phyloP scores from a whole-genome alignment of 2,113 vertebrate species.

The Atrichornis clamosus region DNA sequence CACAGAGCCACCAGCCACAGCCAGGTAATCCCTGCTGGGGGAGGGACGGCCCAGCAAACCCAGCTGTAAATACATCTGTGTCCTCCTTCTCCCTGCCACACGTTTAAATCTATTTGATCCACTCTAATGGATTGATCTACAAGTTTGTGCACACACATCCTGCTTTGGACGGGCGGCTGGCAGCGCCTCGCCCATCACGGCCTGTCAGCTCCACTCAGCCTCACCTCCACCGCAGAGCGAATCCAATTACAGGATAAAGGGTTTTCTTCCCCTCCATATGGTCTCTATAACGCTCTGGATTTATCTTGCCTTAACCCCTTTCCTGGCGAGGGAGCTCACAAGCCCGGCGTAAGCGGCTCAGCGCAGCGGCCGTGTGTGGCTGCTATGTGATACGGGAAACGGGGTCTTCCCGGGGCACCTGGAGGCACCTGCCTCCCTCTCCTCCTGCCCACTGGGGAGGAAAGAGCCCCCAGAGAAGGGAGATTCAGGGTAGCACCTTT shows the following conservation, averaged over 20 bases:
- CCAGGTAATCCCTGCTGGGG: neutral
- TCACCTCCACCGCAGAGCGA: neutral
- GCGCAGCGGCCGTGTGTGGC: neutral
- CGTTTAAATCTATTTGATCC: slow-evolving; percentile 46
- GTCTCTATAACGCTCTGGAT: slow-evolving; percentile 2
- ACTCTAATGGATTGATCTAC: slow-evolving; percentile 43
- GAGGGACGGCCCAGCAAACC: neutral
- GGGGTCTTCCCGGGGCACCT: neutral
- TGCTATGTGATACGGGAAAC: neutral
- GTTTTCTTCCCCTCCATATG: slow-evolving; percentile 49
- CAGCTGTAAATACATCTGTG: neutral
- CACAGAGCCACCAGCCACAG: neutral
- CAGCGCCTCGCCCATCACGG: slow-evolving; percentile 43
- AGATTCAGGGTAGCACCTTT: neutral
- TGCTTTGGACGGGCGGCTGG: slow-evolving; percentile 51
- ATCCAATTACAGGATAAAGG: slow-evolving; percentile 63
- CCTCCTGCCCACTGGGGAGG: neutral
- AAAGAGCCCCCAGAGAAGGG: neutral
- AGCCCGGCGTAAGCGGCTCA: slow-evolving; percentile 23
- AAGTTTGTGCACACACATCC: slow-evolving; percentile 60
- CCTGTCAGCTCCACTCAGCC: slow-evolving; percentile 47
- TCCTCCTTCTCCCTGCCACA: slow-evolving; percentile 24
- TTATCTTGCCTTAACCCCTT: slow-evolving; percentile 67
- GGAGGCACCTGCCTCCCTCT: neutral
- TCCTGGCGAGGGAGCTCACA: slow-evolving; percentile 46